Evolutionary conservation across 2,113 vertebrate genomes (phyloP).

Genomic region (Thinocorus orbignyianus): DNA sequence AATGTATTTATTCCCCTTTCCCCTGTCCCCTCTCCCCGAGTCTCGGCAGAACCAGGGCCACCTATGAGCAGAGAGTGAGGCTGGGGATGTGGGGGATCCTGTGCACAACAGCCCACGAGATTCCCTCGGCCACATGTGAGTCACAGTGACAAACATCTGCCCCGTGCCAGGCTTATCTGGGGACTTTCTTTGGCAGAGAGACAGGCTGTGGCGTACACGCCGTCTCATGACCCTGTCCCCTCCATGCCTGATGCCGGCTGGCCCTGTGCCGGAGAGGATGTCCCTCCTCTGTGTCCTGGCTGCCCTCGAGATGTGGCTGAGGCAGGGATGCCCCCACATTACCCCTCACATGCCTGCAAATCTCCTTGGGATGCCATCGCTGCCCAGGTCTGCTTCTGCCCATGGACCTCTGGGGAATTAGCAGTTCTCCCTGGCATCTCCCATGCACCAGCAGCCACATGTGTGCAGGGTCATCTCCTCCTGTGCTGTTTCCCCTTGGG

Average conservation of each 20-base stretch:
- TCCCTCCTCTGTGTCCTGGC: background rate
- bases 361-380: background rate
- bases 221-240: background rate
- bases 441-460: background rate
- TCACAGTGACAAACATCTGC: background rate
- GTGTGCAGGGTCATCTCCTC: background rate
- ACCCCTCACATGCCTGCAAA: background rate
- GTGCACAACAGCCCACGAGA: accelerated
- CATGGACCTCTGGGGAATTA: accelerated
- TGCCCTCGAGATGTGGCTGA: background rate
- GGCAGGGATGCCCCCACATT: too few species aligned
- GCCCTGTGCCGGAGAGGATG: accelerated
- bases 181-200: background rate
- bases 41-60: accelerated
- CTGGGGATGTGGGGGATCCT: too few species aligned
- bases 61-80: background rate
- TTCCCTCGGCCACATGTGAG: accelerated
- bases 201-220: accelerated
- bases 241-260: accelerated
- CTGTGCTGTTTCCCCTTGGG: background rate
- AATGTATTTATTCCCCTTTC: background rate
- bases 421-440: background rate
- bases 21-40: background rate
- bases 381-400: background rate
- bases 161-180: background rate